Evolutionary conservation across 2,797 vertebrate genomes (phyloP).

Genomic region (Buphagus erythrorhynchus): DNA sequence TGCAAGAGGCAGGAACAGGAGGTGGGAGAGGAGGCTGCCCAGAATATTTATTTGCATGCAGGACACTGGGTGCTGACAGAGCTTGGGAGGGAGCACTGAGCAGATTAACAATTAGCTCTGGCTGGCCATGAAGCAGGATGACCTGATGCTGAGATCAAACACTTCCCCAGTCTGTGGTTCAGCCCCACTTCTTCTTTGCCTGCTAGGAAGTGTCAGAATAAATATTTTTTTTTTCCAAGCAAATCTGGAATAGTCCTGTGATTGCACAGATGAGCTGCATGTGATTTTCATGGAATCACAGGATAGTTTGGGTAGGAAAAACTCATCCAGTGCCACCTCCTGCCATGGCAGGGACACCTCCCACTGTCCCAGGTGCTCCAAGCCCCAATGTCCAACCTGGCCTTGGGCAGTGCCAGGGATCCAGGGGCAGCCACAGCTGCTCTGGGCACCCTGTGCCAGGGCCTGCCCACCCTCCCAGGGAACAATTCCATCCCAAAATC

Average conservation of each 20-base stretch:
- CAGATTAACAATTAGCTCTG: neutral
- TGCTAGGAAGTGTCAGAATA: neutral
- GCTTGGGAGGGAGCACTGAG: neutral
- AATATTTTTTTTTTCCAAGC: neutral
- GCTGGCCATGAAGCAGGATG: neutral
- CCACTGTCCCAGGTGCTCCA: neutral
- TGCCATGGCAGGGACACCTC: neutral
- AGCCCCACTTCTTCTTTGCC: neutral
- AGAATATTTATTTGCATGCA: neutral
- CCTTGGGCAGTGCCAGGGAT: neutral
- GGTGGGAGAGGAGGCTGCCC: neutral
- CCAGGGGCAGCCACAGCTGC: neutral
- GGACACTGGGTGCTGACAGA: neutral
- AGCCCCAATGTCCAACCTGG: neutral
- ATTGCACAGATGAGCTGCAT: neutral
- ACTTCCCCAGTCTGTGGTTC: neutral
- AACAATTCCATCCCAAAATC: accelerated
- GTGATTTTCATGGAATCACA: neutral
- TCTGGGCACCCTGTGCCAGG: neutral
- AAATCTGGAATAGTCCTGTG: neutral
- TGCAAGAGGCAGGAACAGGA: neutral
- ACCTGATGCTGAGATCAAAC: neutral
- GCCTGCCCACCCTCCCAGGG: accelerated
- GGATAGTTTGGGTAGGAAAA: neutral
- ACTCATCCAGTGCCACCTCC: accelerated